These are phyloP conservation scores for Drosophila equinoxialis DNA, from an alignment of 1,140 invertebrate genomes.

Conservation along the genomic window DNA sequence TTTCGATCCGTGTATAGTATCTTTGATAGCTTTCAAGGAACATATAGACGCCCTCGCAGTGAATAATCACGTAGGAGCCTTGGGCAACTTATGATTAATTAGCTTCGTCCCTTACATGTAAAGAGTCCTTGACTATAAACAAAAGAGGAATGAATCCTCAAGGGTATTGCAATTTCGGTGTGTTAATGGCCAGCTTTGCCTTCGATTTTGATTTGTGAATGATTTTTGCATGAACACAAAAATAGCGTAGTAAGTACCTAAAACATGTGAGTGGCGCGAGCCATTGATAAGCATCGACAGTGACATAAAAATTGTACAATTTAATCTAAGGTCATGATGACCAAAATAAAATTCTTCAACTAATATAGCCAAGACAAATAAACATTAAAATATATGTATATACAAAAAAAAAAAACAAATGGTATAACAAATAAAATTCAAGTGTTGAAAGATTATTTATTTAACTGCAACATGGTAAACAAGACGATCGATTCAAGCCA, in stretches of 20 bases:
- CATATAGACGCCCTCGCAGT: too few species aligned
- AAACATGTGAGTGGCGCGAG: conserved; percentile 10
- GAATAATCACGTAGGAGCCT: too few species aligned
- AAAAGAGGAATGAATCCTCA: background rate
- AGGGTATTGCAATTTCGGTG: background rate
- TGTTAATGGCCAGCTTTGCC: background rate
- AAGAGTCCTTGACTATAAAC: too few species aligned
- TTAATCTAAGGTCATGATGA: conserved; percentile 19
- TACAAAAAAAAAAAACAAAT: background rate
- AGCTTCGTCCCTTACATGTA: too few species aligned
- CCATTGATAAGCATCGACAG: conserved; percentile 1
- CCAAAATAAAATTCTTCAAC: conserved; percentile 9
- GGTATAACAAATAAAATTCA: background rate
- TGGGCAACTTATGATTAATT: too few species aligned
- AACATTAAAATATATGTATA: background rate
- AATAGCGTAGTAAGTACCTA: conserved; percentile 4
- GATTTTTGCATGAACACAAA: conserved; percentile 2
- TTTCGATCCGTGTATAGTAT: too few species aligned
- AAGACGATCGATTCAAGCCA: conserved; percentile 10
- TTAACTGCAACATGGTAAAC: conserved; percentile 5
- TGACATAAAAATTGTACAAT: conserved; percentile 8
- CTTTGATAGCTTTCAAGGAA: too few species aligned
- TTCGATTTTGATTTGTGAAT: background rate
- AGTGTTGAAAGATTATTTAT: conserved; percentile 6
- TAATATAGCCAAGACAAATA: conserved; percentile 2